These are phyloP conservation scores for Lasioglossum vierecki DNA, from an alignment of 2,888 invertebrate species.

Conservation along the genomic window DNA sequence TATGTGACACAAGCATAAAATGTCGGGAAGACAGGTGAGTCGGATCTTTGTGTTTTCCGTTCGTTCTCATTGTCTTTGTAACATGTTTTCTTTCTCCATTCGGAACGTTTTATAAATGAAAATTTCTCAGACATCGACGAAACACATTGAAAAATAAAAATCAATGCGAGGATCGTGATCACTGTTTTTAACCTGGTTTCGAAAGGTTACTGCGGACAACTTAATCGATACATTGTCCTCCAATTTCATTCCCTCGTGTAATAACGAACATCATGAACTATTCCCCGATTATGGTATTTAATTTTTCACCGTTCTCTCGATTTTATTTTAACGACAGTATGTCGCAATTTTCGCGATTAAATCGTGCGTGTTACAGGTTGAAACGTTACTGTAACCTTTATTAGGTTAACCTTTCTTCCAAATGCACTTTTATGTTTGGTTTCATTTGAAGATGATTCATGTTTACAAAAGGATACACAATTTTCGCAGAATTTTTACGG, in stretches of 20 bases:
- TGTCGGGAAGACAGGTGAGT: slow-evolving; percentile 53
- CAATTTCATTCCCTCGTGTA: slow-evolving; percentile 52
- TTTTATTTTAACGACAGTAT: not conserved
- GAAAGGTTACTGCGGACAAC: slow-evolving; percentile 58
- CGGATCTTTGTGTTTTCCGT: slow-evolving; percentile 18
- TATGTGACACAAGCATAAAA: slow-evolving; percentile 51
- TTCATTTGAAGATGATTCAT: not conserved
- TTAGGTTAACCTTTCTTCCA: slow-evolving; percentile 49
- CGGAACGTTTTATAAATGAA: slow-evolving; percentile 16
- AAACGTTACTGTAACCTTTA: slow-evolving; percentile 35
- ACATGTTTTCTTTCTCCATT: slow-evolving; percentile 1
- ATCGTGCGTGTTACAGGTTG: not conserved
- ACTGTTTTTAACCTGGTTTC: slow-evolving; percentile 57
- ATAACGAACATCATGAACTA: slow-evolving; percentile 22
- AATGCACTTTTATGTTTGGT: not conserved
- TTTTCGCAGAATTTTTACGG: not conserved
- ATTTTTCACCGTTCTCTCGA: not conserved
- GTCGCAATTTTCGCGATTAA: not conserved
- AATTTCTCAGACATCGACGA: not conserved
- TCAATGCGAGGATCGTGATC: slow-evolving; percentile 18
- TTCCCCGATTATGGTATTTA: slow-evolving; percentile 4
- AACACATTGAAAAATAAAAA: slow-evolving; percentile 4
- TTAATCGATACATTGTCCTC: slow-evolving; percentile 60
- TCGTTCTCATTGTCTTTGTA: slow-evolving; percentile 4
- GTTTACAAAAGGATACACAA: not conserved